A percentile compares a stretch with the other conserved stretches of the same genome.
These are phyloP conservation scores for Riptortus pedestris DNA, from an alignment of 1,140 invertebrate genomes.

Conservation along the genomic window DNA sequence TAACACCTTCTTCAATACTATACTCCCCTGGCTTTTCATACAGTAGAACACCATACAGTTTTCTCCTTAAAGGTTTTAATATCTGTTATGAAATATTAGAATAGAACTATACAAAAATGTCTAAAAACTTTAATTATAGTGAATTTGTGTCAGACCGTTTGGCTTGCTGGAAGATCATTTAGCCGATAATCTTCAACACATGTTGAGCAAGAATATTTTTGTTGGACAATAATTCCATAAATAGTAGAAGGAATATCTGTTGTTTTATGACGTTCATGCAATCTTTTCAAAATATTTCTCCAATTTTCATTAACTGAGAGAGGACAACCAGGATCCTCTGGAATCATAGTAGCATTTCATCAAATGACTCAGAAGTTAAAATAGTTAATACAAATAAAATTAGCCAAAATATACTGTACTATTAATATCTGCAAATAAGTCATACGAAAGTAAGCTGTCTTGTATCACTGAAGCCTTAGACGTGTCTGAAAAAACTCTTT, in stretches of 20 bases:
- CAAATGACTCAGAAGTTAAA: background rate
- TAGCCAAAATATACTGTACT: background rate
- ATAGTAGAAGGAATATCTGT: background rate
- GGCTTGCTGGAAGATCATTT: slow-evolving; percentile 9
- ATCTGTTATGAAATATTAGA: background rate
- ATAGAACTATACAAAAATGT: background rate
- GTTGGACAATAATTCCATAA: slow-evolving; percentile 6
- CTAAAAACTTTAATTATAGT: background rate
- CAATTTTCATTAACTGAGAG: slow-evolving; percentile 4
- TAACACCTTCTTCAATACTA: too few relatives aligned
- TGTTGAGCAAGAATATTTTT: background rate
- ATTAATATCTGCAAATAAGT: background rate
- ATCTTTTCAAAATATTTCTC: slow-evolving; percentile 2
- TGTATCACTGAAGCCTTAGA: background rate
- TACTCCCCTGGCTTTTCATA: slow-evolving; percentile 32
- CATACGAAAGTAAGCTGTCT: slow-evolving; percentile 19
- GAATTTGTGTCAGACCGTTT: background rate
- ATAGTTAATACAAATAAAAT: background rate
- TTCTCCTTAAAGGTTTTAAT: slow-evolving; percentile 30
- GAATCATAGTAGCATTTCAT: background rate
- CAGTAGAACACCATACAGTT: slow-evolving; percentile 33
- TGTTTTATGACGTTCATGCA: background rate
- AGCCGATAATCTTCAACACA: slow-evolving; percentile 16
- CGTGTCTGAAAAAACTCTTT: slow-evolving; percentile 2
- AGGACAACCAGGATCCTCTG: slow-evolving; percentile 7